Percentiles rank a stretch among this genome's conserved stretches.
These are phyloP conservation scores for Podabrus alpinus DNA, from an alignment of 2,888 invertebrate genomes.

Conservation along the genomic window DNA sequence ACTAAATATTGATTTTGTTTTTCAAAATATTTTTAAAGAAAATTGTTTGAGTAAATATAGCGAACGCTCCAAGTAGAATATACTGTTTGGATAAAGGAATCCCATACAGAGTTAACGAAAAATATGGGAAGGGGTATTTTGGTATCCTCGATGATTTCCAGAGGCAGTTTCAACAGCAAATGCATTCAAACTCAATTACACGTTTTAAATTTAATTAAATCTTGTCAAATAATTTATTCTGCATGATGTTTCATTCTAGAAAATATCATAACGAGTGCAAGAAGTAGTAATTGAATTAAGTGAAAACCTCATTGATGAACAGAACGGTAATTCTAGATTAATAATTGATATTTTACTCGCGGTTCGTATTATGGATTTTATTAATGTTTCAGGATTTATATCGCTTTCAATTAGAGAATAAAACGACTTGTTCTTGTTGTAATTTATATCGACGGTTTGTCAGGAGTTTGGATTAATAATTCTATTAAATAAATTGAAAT, in stretches of 20 bases:
- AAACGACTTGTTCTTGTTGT: background rate
- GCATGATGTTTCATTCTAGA: background rate
- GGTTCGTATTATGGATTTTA: constrained; percentile 4
- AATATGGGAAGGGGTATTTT: background rate
- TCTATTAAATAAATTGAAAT: background rate
- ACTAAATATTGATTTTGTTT: background rate
- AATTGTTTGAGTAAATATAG: background rate
- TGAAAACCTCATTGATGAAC: constrained; percentile 6
- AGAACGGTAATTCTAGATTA: constrained; percentile 5
- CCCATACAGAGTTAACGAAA: background rate
- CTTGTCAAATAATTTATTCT: background rate
- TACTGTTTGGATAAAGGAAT: background rate
- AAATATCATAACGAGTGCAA: background rate
- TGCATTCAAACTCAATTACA: background rate
- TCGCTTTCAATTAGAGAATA: constrained; percentile 7
- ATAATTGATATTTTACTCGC: constrained; percentile 9
- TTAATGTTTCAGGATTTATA: constrained; percentile 10
- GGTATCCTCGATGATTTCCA: background rate
- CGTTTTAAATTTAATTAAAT: background rate
- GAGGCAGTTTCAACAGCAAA: background rate
- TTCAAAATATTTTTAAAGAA: background rate
- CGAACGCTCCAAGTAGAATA: background rate
- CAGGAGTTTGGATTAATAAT: background rate
- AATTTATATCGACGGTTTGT: background rate
- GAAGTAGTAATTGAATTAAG: constrained; percentile 4